Base-by-base conservation (phyloP, 1,140 invertebrate genomes). In the Drosophila sp. region DNA sequence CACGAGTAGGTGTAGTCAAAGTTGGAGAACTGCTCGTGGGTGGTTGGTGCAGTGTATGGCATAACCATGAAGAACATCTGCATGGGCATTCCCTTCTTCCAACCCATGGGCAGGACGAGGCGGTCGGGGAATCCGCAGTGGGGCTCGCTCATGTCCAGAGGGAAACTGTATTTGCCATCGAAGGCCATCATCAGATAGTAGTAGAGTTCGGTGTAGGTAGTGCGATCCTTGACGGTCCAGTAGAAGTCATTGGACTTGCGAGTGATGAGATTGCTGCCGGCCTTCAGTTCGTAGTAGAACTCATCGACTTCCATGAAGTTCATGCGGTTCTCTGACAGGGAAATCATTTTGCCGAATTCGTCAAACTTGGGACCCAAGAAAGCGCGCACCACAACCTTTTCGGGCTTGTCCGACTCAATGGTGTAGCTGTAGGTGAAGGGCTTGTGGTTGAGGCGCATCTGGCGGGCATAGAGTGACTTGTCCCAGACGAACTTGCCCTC, bases 361-460 rank as follows among this genome's bases (percentile, higher is more conserved):
- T 94, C 93, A 68, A 92, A 93, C 63, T 92, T 87, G 70, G 91
- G 91, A 33, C 89, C 91, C 25, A 90, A 61, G 86, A 91, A 92
- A 27, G 90, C 69, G 27, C 84, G 81, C 1, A 92, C 54, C 11
- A 91, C 76, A 44, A 87, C 90, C 68, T 86, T 90, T 65, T 90
- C 83, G 25, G 50, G 67, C 54, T 92, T 92, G 60, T 93, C 92
- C 17, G 92, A 92, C 76, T 92, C 92, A 5, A 94, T 84, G 11
- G 81, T 91, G 70, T 94, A 93, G 60, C 92, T 92, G 62, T 92
- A 82, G 66, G 61, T 73, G 79, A 83, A 91, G 10, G 83, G 91
- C 60, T 91, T 92, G 79, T 95, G 94, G 68, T 95, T 94, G 2
- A 96, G 92, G 75, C 95, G 94, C 33, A 93, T 91, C 67, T 95